Evolutionary conservation across 1,140 invertebrate genomes (phyloP), one percentile per base, ranked within the genome.

Genomic region (Oreohelix idahoensis): DNA sequence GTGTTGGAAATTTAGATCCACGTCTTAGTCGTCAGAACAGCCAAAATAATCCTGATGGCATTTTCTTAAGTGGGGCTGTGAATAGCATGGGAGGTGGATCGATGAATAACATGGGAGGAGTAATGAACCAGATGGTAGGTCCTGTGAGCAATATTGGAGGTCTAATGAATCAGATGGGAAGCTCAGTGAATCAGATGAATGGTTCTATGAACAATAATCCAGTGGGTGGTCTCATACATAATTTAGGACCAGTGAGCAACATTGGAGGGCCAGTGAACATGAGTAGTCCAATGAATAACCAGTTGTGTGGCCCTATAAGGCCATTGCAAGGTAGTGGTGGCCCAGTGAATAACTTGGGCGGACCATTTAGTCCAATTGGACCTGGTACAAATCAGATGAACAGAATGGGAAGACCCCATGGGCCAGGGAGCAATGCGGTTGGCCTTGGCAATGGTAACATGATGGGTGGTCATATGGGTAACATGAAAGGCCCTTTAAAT

Each of bases 161-260:
- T 39, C 36, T 42, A 35, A 66, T 58, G n/a, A 82, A 71, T 45
- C 38, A 32, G 11, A 80, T 80, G 53, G 66, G 66, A 26, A 20
- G 36, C 15, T 2, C 10, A 15, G 2, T 58, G 53, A 81, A 49
- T 51, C 15, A 45, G 23, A 71, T 81, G 79, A 20, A 38, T 32
- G 79, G 63, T 49, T 32, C 29, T 17, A 8, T 53, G 45, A 81
- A 73, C 23, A 85, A 85, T 53, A 74, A 74, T 20, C 73, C 78
- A 80, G 79, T 51, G 35, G 82, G 51, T 49, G 84, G 84, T n/a
- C 80, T 42, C 8, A 75, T 77, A 36, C 26, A 35, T n/a, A 66
- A 11, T 35, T 2, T 66, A 32, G 53, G 53, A 58, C 15, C 42
- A 45, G 51, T 20, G 10, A 73, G 69, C 36, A 36, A 51, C 8